Percentiles rank a stretch among this genome's conserved stretches.
phyloP scores from a whole-genome alignment of 2,888 invertebrate genomes.

The Seladonia tumulorum region DNA sequence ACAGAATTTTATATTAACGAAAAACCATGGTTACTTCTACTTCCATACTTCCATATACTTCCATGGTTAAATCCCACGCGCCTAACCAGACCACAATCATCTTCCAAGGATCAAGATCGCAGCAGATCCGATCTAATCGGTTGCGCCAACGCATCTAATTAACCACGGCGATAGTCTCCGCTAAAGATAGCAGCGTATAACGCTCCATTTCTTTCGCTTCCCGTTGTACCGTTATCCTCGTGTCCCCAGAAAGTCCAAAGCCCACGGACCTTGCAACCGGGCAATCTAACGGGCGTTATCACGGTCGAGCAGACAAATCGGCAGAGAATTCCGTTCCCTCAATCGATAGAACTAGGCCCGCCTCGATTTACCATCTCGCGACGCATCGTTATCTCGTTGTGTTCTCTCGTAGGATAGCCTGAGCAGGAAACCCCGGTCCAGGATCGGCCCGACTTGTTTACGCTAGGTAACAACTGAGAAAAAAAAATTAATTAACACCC shows the following conservation, averaged over 20 bases:
- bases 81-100: neutral
- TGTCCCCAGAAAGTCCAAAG: constrained; percentile 5
- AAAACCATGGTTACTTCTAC: too few relatives aligned
- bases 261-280: neutral
- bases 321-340: constrained; percentile 33
- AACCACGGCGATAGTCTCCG: neutral
- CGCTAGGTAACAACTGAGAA: constrained; percentile 12
- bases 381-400: constrained; percentile 28
- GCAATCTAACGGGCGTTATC: constrained; percentile 46
- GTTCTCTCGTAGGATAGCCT: constrained; percentile 17
- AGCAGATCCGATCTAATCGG: neutral
- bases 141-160: neutral
- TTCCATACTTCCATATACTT: too few relatives aligned
- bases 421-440: constrained; percentile 21
- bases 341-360: constrained; percentile 8
- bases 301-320: constrained; percentile 30
- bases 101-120: neutral
- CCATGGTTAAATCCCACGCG: too few relatives aligned
- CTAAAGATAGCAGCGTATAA: neutral
- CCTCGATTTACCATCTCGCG: constrained; percentile 22
- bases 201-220: neutral
- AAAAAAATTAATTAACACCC: constrained; percentile 71
- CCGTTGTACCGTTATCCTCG: neutral
- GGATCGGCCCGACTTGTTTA: constrained; percentile 62
- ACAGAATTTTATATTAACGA: neutral